Evolutionary conservation across 1,140 invertebrate genomes (phyloP), one percentile per base, ranked within the genome.

Genomic region (Tetramorium alpestre): DNA sequence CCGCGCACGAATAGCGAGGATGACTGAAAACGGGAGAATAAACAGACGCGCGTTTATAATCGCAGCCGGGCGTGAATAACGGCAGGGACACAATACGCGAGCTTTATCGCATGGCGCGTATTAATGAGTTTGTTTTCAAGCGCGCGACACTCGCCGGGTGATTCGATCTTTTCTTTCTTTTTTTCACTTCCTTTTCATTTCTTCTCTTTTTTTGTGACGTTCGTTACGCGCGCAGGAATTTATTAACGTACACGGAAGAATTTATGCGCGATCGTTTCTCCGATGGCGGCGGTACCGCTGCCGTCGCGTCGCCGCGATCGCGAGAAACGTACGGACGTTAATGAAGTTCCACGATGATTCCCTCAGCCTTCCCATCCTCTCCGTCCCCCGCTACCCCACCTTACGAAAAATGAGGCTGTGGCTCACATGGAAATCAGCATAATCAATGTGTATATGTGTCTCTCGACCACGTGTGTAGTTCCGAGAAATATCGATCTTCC

Each of bases 41-140:
- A 70, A 41, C 51, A 73, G 51, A 58, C 38, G 51, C 25, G 54
- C 67, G 51, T 49, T 64, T 51, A 64, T 85, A 85, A 85, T 85
- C 58, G n/a, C 44, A 64, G 25, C 51, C 25, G 16, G 16, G 47
- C 18, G 82, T 54, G 65, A 77, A 77, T 65, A 77, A 85, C 16
- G 60, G 13, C 51, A 28, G 18, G 25, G 38, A 78, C 60, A 77
- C 82, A 76, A 85, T 77, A 67, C 33, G 47, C 28, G 73, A 44
- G 22, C 18, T 85, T 85, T 78, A 85, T 76, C 58, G 47, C 72
- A 49, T 22, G 54, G 69, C 51, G 69, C 65, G 72, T 54, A 78
- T 85, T 85, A 85, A 85, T 65, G 60, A 85, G 73, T 85, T 85
- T 85, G 38, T 85, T 85, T 85, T 78, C 60, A n/a, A 65, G 47